A percentile compares a stretch with the other conserved stretches of the same genome.
phyloP scores from a whole-genome alignment of 1,140 invertebrate species.

The Phocides pigmalion region DNA sequence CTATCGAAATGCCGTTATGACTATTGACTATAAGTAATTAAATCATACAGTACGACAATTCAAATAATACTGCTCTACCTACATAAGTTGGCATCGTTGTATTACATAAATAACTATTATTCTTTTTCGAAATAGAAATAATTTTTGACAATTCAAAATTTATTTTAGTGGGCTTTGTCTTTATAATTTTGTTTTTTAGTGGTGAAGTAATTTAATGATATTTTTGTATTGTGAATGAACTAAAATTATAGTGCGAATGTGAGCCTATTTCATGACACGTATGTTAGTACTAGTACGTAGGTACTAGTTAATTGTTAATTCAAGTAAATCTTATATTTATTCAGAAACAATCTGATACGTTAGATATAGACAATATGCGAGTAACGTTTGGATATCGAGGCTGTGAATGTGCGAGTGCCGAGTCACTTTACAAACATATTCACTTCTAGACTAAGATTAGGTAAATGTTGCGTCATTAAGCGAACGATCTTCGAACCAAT shows the following conservation, averaged over 20 bases:
- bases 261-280: slow-evolving; percentile 3
- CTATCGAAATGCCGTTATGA: too few species aligned
- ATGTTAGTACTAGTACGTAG: too few species aligned
- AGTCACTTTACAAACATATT: slow-evolving; percentile 39
- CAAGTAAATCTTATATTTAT: background rate
- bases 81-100: too few species aligned
- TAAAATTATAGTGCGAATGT: background rate
- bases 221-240: background rate
- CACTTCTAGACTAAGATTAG: slow-evolving; percentile 6
- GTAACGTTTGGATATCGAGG: slow-evolving; percentile 15
- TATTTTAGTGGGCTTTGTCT: background rate
- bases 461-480: background rate
- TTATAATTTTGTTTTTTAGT: background rate
- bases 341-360: background rate
- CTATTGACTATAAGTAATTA: too few species aligned
- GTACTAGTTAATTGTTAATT: background rate
- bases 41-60: too few species aligned
- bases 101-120: too few species aligned
- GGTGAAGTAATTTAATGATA: background rate
- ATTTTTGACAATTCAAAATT: too few species aligned
- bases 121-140: too few species aligned
- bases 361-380: background rate
- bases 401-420: slow-evolving; percentile 42
- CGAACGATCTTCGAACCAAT: background rate
- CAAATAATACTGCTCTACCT: too few species aligned